These are phyloP conservation scores for Neopelma chrysocephalum DNA, from an alignment of 2,797 vertebrate species.

Conservation along the genomic window DNA sequence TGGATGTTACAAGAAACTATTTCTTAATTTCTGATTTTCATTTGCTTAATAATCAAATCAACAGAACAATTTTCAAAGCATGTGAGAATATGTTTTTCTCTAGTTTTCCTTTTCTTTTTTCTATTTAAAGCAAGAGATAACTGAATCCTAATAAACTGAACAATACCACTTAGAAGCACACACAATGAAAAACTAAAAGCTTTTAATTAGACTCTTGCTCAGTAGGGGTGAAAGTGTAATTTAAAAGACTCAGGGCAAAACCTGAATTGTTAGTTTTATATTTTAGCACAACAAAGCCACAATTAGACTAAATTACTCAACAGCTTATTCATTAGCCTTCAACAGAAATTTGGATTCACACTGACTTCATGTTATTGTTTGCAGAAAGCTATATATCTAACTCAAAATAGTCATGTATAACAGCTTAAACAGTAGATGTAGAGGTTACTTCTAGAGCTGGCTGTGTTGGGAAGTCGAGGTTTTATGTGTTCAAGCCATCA, in stretches of 20 bases:
- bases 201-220: slow-evolving; percentile 77
- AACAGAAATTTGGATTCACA: slow-evolving; percentile 63
- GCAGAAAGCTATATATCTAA: slow-evolving; percentile 53
- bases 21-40: slow-evolving; percentile 19
- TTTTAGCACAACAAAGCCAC: slow-evolving; percentile 72
- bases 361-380: slow-evolving; percentile 66
- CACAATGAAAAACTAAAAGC: slow-evolving; percentile 73
- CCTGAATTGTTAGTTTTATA: slow-evolving; percentile 68
- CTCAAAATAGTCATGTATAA: slow-evolving; percentile 24
- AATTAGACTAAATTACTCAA: slow-evolving; percentile 76
- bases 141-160: slow-evolving; percentile 65
- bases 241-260: slow-evolving; percentile 69
- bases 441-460: slow-evolving; percentile 3
- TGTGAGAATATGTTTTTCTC: slow-evolving; percentile 28
- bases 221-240: slow-evolving; percentile 72
- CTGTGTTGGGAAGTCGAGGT: slow-evolving; percentile 40
- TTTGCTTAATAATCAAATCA: slow-evolving; percentile 55
- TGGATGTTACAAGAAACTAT: not conserved
- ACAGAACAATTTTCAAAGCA: slow-evolving; percentile 40
- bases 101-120: not conserved
- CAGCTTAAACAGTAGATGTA: slow-evolving; percentile 28
- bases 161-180: slow-evolving; percentile 63
- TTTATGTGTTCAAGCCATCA: slow-evolving; percentile 27
- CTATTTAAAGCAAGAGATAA: slow-evolving; percentile 63
- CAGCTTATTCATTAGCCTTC: slow-evolving; percentile 74